A percentile compares a stretch with the other conserved stretches of the same genome.
These are phyloP conservation scores for Xestoiulus laeticollis DNA, from an alignment of 2,888 invertebrate genomes.

Conservation along the genomic window DNA sequence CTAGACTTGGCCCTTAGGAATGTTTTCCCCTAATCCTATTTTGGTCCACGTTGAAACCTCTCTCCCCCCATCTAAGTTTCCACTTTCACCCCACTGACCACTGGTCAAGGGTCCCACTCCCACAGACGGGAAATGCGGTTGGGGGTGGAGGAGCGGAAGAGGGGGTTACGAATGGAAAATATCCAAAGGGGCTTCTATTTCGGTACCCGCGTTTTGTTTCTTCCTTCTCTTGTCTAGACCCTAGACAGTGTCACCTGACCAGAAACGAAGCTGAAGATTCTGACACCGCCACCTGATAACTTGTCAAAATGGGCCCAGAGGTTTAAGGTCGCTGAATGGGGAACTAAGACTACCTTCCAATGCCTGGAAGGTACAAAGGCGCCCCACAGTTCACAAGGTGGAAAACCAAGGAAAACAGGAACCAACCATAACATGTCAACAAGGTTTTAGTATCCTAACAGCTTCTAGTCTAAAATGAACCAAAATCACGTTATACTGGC, in stretches of 20 bases:
- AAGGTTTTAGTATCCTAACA: too few species aligned
- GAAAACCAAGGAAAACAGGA: too few species aligned
- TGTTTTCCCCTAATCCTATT: neutral
- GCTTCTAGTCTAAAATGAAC: too few species aligned
- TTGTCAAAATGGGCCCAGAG: too few species aligned
- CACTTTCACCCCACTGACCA: conserved; percentile 13
- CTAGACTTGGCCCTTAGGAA: neutral
- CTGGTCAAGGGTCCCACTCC: neutral
- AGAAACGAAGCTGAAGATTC: neutral
- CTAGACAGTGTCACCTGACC: neutral
- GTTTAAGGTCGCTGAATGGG: too few species aligned
- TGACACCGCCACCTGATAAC: too few species aligned
- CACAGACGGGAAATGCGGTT: neutral
- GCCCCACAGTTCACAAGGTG: too few species aligned
- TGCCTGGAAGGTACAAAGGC: too few species aligned
- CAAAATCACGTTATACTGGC: too few species aligned
- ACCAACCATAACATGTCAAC: too few species aligned
- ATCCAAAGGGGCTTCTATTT: neutral
- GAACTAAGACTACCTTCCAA: too few species aligned
- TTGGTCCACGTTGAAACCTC: neutral
- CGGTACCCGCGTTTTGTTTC: neutral
- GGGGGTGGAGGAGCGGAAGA: neutral
- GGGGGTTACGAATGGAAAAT: neutral
- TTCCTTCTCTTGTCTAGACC: neutral
- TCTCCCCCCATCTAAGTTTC: neutral